Percentiles rank a stretch among this genome's conserved stretches.
phyloP scores from a whole-genome alignment of 2,113 vertebrate genomes.

The Ifrita kowaldi region DNA sequence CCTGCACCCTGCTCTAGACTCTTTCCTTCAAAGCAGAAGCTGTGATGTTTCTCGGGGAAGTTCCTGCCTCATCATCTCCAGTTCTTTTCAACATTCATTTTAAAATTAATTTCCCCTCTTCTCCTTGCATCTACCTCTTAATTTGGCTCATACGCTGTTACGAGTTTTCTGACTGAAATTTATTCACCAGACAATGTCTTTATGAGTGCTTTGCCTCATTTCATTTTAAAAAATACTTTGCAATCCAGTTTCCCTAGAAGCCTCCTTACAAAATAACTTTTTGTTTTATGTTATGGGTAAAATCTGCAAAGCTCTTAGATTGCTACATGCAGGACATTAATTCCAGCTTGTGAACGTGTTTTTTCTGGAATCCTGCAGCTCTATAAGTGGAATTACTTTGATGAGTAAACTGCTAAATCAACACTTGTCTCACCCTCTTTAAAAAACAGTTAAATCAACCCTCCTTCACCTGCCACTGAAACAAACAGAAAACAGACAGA shows the following conservation, averaged over 20 bases:
- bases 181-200: conserved; percentile 20
- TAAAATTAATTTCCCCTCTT: background rate
- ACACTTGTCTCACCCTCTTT: conserved; percentile 18
- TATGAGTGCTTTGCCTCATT: conserved; percentile 16
- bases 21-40: background rate
- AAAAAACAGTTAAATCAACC: conserved; percentile 41
- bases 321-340: background rate
- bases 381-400: conserved; percentile 7
- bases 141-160: conserved; percentile 8
- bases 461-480: conserved; percentile 25
- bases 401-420: conserved; percentile 45
- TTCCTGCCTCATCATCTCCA: background rate
- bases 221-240: background rate
- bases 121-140: background rate
- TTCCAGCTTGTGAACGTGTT: background rate
- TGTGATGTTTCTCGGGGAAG: background rate
- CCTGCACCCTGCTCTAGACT: background rate
- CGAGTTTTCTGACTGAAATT: background rate
- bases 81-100: background rate
- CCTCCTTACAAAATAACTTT: background rate
- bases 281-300: background rate
- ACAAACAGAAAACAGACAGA: conserved; percentile 37
- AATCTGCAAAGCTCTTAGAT: background rate
- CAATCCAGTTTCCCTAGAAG: background rate
- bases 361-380: background rate